Evolutionary conservation across 2,113 vertebrate species (phyloP), one percentile per base, ranked within the genome.

Genomic region (Mixornis gularis): DNA sequence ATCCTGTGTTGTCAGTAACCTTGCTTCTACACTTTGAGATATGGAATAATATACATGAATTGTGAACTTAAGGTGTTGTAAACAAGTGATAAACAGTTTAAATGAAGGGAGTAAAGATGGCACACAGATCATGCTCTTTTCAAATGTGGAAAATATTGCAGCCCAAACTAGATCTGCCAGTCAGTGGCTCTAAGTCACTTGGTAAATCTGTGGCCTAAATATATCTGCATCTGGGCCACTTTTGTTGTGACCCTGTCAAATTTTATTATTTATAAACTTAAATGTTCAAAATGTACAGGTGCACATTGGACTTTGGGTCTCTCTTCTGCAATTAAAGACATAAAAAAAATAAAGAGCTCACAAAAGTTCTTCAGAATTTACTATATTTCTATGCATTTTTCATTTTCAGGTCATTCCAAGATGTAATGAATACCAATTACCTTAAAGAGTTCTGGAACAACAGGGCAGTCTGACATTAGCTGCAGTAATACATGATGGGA

Each of bases 191-290:
- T 68, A 60, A 74, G 41, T 43, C 51, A 69, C 53, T 59, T 52
- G 30, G 56, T 65, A 84, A 90, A 88, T 72, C 65, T 68, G 20
- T 10, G 24, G 8, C 62, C 62, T 72, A 92, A 92, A 82, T 40
- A 56, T n/a, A 48, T 34, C 19, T 72, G 80, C 58, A 93, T 49
- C 63, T 92, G 55, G 40, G 21, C 19, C 78, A 91, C 74, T 83
- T 96, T 70, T 93, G 25, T 40, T 78, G 71, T 60, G 71, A 94
- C 81, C 48, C 18, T 93, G 63, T 87, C 59, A 94, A 36, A 78
- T 87, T 36, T 87, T 77, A 79, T 70, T 87, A 70, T 60, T 91
- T 92, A 73, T 73, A 87, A 69, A 81, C 89, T 52, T 73, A 51
- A 70, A 52, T 34, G 16, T 74, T 74, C 66, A 60, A 85, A 89